These are phyloP conservation scores for Neuroterus valhalla DNA, from an alignment of 1,140 invertebrate species.

Conservation along the genomic window DNA sequence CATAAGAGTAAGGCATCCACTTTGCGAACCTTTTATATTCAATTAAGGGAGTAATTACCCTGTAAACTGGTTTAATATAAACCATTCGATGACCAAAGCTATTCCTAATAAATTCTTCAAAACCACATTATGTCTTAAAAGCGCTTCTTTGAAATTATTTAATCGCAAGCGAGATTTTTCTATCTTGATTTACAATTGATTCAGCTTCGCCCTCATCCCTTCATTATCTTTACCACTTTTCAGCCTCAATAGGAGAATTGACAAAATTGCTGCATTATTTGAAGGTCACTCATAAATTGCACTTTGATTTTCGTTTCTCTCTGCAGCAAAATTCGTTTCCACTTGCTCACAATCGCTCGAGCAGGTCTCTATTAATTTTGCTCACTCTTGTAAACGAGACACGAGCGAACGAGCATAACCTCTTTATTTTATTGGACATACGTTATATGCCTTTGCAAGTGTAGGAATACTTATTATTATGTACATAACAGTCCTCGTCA, in stretches of 20 bases:
- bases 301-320: background rate
- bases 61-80: constrained; percentile 64
- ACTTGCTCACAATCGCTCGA: too few species aligned
- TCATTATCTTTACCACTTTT: background rate
- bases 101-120: background rate
- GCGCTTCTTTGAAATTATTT: background rate
- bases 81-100: constrained; percentile 45
- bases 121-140: background rate
- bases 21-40: background rate
- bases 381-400: background rate
- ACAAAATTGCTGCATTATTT: background rate
- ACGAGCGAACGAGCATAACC: background rate
- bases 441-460: background rate
- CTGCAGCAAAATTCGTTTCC: too few species aligned
- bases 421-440: constrained; percentile 28
- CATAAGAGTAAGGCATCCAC: too few species aligned
- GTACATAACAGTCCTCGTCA: constrained; percentile 14
- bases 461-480: constrained; percentile 25
- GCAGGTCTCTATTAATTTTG: background rate
- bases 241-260: background rate
- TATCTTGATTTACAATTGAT: background rate
- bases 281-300: background rate
- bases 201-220: background rate
- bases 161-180: background rate
- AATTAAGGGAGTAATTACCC: constrained; percentile 22